Conservation (phyloP, 1,140 invertebrate species). For the Tetramorium parvispinum region DNA sequence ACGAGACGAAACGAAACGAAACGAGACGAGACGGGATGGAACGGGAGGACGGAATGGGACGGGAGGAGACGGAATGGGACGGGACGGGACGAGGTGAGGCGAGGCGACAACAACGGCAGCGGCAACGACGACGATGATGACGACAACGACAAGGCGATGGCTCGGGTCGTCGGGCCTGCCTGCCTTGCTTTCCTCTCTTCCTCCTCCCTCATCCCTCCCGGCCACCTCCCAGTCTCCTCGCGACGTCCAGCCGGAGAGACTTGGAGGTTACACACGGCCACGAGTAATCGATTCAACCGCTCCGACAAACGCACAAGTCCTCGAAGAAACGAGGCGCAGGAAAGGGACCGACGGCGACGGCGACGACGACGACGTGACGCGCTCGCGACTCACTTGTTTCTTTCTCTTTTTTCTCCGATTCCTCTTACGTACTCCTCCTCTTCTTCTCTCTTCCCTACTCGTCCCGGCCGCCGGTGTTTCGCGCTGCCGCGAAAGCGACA, state of each 20-base stretch:
- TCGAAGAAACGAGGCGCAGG: background rate
- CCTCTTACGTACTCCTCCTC: background rate
- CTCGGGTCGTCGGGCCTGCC: slow-evolving; percentile 36
- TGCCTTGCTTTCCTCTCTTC: background rate
- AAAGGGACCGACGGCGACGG: background rate
- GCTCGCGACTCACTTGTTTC: slow-evolving; percentile 33
- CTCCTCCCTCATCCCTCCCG: background rate
- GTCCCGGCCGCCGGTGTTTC: slow-evolving; percentile 26
- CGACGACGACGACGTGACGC: background rate
- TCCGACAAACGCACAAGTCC: slow-evolving; percentile 17
- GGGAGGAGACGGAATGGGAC: background rate
- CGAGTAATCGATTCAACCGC: slow-evolving; percentile 62
- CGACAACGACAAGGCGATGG: slow-evolving; percentile 49
- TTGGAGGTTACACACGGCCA: slow-evolving; percentile 48
- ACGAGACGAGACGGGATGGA: background rate
- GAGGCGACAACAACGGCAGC: background rate
- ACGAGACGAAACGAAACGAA: background rate
- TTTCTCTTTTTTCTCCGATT: background rate
- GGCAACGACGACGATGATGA: background rate
- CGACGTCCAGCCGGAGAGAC: slow-evolving; percentile 52
- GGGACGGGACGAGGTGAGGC: background rate
- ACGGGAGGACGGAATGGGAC: background rate
- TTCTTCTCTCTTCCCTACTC: background rate
- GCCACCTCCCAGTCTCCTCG: slow-evolving; percentile 41
- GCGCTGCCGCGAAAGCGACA: slow-evolving; percentile 49